These are phyloP conservation scores for Drosophila cognata DNA, from an alignment of 2,888 invertebrate species.

Conservation along the genomic window DNA sequence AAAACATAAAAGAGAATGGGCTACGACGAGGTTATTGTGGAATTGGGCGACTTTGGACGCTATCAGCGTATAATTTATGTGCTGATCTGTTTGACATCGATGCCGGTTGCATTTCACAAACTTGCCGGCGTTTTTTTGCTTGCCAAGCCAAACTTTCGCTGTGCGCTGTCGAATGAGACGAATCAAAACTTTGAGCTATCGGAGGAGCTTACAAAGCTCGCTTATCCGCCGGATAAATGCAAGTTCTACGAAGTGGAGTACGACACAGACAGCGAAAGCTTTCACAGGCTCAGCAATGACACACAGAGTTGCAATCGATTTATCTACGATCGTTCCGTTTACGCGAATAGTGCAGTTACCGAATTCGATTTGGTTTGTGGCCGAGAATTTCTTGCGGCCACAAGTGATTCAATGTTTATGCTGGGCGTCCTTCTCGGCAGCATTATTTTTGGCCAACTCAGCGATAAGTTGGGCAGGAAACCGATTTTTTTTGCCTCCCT, in stretches of 20 bases:
- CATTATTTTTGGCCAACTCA: conserved; percentile 89
- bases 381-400: conserved; percentile 87
- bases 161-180: conserved; percentile 87
- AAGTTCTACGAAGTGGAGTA: conserved; percentile 85
- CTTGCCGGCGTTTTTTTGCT: conserved; percentile 90
- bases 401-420: conserved; percentile 88
- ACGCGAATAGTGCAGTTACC: conserved; percentile 88
- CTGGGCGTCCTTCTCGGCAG: conserved; percentile 90
- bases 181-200: conserved; percentile 83
- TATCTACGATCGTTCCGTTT: conserved; percentile 87
- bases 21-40: conserved; percentile 89
- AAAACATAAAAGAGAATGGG: conserved; percentile 86
- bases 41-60: conserved; percentile 89
- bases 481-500: conserved; percentile 90
- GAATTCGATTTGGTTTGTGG: conserved; percentile 90
- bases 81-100: conserved; percentile 89
- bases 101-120: conserved; percentile 91
- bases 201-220: conserved; percentile 84
- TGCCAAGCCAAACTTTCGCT: conserved; percentile 88
- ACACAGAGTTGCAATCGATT: conserved; percentile 86
- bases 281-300: conserved; percentile 65
- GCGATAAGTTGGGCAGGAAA: conserved; percentile 90
- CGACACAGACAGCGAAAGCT: conserved; percentile 75
- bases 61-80: conserved; percentile 90
- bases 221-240: conserved; percentile 87